Percentiles rank a stretch among this genome's conserved stretches.
Evolutionary conservation across 2,797 vertebrate species (phyloP).

Genomic region (Hozukius guyotensis): DNA sequence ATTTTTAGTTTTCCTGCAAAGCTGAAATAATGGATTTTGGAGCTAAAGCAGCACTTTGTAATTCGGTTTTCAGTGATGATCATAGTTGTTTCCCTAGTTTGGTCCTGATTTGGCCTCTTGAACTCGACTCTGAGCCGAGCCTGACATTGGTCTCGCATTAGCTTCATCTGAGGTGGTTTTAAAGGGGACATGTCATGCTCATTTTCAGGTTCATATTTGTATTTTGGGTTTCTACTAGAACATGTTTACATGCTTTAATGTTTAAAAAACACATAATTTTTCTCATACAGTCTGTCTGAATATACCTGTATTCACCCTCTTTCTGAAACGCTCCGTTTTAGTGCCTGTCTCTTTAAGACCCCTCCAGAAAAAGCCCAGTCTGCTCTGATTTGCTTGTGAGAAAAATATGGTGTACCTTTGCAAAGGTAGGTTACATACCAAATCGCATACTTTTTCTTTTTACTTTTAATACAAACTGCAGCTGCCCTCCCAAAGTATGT

Average conservation of each 20-base stretch:
- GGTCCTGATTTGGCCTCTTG: neutral
- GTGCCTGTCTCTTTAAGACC: neutral
- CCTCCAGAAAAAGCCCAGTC: neutral
- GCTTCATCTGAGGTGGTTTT: conserved; percentile 3
- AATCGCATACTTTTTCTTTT: no score
- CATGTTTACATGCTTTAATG: neutral
- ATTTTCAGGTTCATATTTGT: neutral
- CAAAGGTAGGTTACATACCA: neutral
- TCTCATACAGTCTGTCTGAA: neutral
- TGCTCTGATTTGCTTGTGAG: neutral
- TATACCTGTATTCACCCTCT: neutral
- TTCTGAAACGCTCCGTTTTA: neutral
- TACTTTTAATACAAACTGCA: no score
- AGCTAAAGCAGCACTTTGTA: neutral
- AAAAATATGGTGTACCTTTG: neutral
- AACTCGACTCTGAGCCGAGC: neutral
- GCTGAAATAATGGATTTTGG: neutral
- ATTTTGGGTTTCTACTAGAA: neutral
- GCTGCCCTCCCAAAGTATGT: no score
- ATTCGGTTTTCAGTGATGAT: neutral
- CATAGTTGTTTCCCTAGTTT: neutral
- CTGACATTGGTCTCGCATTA: neutral
- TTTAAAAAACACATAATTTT: neutral
- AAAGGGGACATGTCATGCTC: neutral
- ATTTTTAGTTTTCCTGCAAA: neutral